Percentiles rank a stretch among this genome's conserved stretches.
Conservation (phyloP, 2,797 vertebrate species). For the Pangasius djambal region DNA sequence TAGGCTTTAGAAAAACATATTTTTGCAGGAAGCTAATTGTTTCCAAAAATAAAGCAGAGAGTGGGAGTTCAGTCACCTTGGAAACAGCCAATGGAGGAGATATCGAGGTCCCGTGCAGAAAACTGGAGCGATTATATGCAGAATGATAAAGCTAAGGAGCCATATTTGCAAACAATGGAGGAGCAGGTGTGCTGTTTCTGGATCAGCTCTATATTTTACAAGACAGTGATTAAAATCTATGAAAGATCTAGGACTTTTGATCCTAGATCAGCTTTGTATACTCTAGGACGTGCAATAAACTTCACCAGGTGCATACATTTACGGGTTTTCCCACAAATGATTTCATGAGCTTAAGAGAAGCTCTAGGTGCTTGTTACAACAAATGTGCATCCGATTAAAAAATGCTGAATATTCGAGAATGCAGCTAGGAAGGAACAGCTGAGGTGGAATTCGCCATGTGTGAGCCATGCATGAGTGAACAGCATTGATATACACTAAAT, state of each 20-base stretch:
- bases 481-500: conserved; percentile 14
- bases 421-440: conserved; percentile 9
- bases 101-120: conserved; percentile 42
- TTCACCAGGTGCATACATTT: background rate
- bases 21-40: conserved; percentile 50
- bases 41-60: conserved; percentile 51
- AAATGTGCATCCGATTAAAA: background rate
- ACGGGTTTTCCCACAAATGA: background rate
- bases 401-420: background rate
- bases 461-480: conserved; percentile 27
- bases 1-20: conserved; percentile 11
- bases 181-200: conserved; percentile 7
- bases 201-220: conserved; percentile 13
- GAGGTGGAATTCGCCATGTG: conserved; percentile 21
- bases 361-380: background rate
- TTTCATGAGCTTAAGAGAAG: conserved; percentile 1
- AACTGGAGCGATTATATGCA: conserved; percentile 19
- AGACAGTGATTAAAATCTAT: background rate
- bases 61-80: conserved; percentile 51
- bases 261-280: background rate
- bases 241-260: background rate
- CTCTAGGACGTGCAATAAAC: background rate
- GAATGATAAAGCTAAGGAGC: conserved; percentile 12
- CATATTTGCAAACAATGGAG: background rate
- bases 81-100: conserved; percentile 49